Evolutionary conservation across 2,113 vertebrate species (phyloP).

Genomic region (Nesoenas mayeri): DNA sequence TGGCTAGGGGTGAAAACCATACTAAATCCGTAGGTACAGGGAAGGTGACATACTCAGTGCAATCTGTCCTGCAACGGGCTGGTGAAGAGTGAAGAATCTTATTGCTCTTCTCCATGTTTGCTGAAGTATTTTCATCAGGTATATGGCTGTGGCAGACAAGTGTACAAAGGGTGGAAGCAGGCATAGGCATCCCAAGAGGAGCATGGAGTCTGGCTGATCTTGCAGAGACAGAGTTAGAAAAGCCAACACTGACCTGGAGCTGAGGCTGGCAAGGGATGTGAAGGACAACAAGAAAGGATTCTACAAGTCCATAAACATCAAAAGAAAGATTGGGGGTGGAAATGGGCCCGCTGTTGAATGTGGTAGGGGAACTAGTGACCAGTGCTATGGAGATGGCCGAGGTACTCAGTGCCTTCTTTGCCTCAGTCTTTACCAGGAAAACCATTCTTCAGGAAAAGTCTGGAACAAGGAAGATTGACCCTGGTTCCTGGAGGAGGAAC

Average conservation of each 20-base stretch:
- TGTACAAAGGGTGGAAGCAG: not conserved
- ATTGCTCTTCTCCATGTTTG: not conserved
- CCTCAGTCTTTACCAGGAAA: not conserved
- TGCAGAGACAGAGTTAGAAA: not conserved
- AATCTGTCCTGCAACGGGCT: not conserved
- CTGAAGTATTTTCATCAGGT: not conserved
- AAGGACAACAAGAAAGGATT: not conserved
- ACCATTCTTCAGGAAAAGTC: not conserved
- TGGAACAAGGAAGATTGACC: not conserved
- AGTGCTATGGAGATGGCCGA: not conserved
- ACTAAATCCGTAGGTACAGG: not conserved
- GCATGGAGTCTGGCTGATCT: not conserved
- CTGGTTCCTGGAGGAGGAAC: not conserved
- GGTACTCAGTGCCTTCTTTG: not conserved
- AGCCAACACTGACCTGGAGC: not conserved
- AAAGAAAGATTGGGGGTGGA: not conserved
- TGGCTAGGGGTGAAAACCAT: not conserved
- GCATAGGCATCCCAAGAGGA: not conserved
- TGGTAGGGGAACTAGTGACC: not conserved
- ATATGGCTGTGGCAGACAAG: not conserved
- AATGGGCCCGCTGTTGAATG: rapidly evolving
- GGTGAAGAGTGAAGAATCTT: not conserved
- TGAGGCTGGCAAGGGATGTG: not conserved
- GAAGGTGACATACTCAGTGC: not conserved
- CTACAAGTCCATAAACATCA: not conserved